A percentile compares a stretch with the other conserved stretches of the same genome.
phyloP scores from a whole-genome alignment of 2,797 vertebrate species.

The Tolypeutes matacus region DNA sequence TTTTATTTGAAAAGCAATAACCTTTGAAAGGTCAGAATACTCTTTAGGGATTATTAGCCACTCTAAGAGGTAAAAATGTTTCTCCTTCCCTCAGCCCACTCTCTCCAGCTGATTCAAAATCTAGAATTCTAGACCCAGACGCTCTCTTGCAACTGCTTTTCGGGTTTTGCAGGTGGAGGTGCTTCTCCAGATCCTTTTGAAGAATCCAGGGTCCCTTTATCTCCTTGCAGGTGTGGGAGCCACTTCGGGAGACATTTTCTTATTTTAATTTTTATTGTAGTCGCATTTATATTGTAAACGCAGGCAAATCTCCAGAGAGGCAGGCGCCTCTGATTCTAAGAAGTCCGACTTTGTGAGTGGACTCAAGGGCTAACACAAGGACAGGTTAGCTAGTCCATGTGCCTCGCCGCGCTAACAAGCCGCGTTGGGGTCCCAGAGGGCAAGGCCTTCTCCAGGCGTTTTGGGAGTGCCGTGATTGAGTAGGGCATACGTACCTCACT shows the following conservation, averaged over 20 bases:
- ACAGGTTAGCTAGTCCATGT: neutral
- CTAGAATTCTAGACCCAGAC: neutral
- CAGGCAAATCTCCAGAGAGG: neutral
- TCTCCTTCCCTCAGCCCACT: neutral
- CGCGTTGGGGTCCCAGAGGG: neutral
- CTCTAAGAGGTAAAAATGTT: neutral
- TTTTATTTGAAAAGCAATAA: neutral
- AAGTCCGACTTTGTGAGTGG: neutral
- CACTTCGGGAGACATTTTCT: constrained; percentile 74
- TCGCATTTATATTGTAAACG: neutral
- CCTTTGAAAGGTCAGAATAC: neutral
- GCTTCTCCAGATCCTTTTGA: neutral
- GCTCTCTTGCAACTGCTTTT: neutral
- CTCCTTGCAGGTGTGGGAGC: constrained; percentile 90
- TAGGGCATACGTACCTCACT: constrained; percentile 28
- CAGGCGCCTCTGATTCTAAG: neutral
- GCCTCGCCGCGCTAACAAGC: neutral
- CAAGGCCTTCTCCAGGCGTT: neutral
- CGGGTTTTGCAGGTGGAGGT: neutral
- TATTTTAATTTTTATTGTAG: too few species aligned
- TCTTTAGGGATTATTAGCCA: constrained; percentile 5
- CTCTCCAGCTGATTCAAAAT: neutral
- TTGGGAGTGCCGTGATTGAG: neutral
- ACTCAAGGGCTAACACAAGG: neutral
- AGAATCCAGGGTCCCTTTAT: constrained; percentile 53